Base-by-base conservation (phyloP, 1,140 invertebrate genomes). In the Trichonephila inaurata region DNA sequence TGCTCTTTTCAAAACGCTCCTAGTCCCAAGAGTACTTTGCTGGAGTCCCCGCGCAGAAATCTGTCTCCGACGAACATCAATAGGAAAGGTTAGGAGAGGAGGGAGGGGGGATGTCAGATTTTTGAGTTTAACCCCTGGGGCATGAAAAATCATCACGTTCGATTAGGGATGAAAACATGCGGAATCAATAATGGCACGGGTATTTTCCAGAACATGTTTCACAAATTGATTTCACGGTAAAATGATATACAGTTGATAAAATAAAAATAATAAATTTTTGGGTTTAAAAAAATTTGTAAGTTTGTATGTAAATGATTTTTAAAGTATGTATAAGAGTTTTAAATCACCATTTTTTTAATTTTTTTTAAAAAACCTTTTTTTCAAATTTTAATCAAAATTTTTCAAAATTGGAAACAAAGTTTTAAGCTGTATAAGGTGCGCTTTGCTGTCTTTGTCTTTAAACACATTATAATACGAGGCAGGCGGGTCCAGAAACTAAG, bases 1-100 rank as follows among this genome's bases (percentile, higher is more conserved):
- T 81, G 89, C 69, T 90, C 72, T 90, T 81, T 77, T 81, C 44
- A 90, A 61, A 19, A 51, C 81, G 89, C 51, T 90, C 69, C 58
- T n/a, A 44, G 77, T 64, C 88, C 88, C 64, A 51, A 40, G 66
- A 24, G 64, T 18, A 61, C 6, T 77, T n/a, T 62, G 60, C 33
- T 33, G 60, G n/a, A 5, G 85, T 10, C n/a, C 33, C 61, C 85
- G 24, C 40, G 16, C 21, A 69, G 51, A 40, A 89, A 44, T 51
- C 66, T 89, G 62, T 58, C 88, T 18, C 86, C 88, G 24, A 28
- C 8, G 44, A 51, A 72, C 58, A 64, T 62, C 58, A 85, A 72
- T 58, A 58, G 51, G 58, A 83, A 58, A 83, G 4, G 12, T 33
- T 19, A 58, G 44, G 3, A 16, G 18, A n/a, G 66, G 51, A 51